These are phyloP conservation scores for Sarcophilus harrisii DNA, from an alignment of 2,797 vertebrate species.

Conservation along the genomic window DNA sequence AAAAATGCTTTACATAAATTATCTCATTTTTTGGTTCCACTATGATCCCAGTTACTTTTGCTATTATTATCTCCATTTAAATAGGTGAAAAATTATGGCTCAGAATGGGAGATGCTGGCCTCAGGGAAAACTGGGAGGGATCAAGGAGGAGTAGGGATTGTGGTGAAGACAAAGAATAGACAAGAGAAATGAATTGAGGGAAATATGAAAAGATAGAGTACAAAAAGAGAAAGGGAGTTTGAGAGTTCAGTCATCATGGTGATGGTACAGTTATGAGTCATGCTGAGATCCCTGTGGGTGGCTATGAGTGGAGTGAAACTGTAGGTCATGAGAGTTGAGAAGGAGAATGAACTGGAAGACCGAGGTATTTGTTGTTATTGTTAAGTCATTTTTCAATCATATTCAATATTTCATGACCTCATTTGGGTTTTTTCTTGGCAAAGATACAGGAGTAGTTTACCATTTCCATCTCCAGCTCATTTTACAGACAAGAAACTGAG, in stretches of 20 bases:
- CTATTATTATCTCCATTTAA: background rate
- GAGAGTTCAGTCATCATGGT: background rate
- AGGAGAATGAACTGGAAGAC: background rate
- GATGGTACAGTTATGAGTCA: background rate
- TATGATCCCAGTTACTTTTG: background rate
- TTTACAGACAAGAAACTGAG: background rate
- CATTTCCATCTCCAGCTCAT: background rate
- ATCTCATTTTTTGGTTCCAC: background rate
- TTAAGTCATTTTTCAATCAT: background rate
- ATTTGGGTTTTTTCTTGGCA: background rate
- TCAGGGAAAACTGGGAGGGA: background rate
- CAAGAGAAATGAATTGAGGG: background rate
- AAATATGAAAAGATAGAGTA: background rate
- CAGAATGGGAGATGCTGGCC: background rate
- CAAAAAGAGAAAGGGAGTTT: background rate
- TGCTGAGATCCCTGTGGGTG: background rate
- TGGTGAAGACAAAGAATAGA: background rate
- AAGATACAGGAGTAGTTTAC: background rate
- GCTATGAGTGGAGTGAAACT: background rate
- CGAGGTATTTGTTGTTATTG: background rate
- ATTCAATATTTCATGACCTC: background rate
- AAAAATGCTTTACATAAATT: background rate
- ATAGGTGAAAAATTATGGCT: background rate
- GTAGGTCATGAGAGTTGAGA: background rate
- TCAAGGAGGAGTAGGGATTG: background rate